Base-by-base conservation (phyloP, 2,113 vertebrate species). In the Corythaixoides concolor region DNA sequence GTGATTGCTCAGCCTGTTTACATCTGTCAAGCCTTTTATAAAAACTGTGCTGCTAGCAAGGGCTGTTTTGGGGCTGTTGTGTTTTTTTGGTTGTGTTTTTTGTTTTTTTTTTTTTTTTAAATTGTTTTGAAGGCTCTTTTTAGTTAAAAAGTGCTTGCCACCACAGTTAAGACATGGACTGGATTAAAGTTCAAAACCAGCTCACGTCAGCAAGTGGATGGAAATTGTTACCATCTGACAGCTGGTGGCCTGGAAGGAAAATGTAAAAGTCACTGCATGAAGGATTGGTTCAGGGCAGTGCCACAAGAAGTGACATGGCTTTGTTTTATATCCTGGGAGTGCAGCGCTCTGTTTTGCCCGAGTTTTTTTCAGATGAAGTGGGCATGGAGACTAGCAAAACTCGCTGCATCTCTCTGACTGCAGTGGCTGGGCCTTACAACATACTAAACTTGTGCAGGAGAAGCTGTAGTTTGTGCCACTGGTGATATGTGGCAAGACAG, bases 141-240 rank as follows among this genome's bases (percentile, higher is more conserved):
- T 96, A 97, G 95, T 97, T 98, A 97, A 97, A 97, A 98, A 98
- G 98, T 97, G 97, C 97, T 98, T 98, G 98, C 98, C 98, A 97
- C 98, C 97, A 94, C 95, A 95, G 97, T 98, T 98, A 97, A 97
- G 97, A 96, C 95, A 97, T 97, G 97, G 97, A 97, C 97, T 98
- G 97, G 97, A 98, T 98, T 98, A 98, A 98, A 98, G 98, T 98
- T 98, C 98, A 98, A 98, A 98, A 98, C 98, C 95, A 97, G 96
- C 97, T 98, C 98, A 97, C 97, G 97, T 97, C 98, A 98, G 98
- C 97, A 98, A 97, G 98, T 98, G 97, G 97, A 98, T 98, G 98
- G 97, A 98, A 98, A 98, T 98, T 97, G 97, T 98, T 98, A 98
- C 97, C 98, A 98, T 98, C 97, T 98, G 98, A 98, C 97, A 98